Base-by-base conservation (phyloP, 2,113 vertebrate species). In the Rhizomys pruinosus region DNA sequence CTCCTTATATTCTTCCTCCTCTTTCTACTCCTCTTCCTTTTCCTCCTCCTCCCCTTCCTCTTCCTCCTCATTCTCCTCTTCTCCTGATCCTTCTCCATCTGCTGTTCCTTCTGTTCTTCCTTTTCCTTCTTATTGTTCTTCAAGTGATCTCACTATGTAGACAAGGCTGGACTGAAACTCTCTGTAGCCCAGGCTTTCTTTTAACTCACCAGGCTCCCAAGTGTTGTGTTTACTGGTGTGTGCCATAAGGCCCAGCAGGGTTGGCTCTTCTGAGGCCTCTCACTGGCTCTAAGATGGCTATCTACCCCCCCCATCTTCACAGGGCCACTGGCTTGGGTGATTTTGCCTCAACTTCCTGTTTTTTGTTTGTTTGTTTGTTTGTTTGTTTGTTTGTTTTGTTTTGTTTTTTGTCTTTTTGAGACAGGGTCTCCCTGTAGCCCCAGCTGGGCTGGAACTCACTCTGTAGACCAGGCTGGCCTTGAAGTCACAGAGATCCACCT, bases 251-350 rank as follows among this genome's bases (percentile, higher is more conserved):
- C 17, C 61, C 0, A 0, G 37, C 29, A 8, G 5, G 23, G 1
- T 22, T 6, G 6, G 0, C 22, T 23, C 80, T 74, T 34, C 8
- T 1, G 5, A 66, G 61, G 77, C 19, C 9, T 13, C 39, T 66
- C 27, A 27, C 37, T 2, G 25, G 72, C 23, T 20, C 16, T 9
- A 1, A 12, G 32, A 37, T 0, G 32, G 12, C 34, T 0, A 0
- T 5, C 59, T 52, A 27, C 23, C 25, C 34, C 39, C 32, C 13
- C 9, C 0, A 9, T 32, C 10, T 1, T 29, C 22, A 1, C 25
- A 1, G 2, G 39, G 10, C 3, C 44, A 15, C 25, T 23, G 32
- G 3, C 17, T 42, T 7, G 13, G 23, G 16, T 34, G 23, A 37
- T 39, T 32, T 7, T 19, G 39, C 55, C 72, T 59, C 22, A 7